phyloP scores from a whole-genome alignment of 2,113 vertebrate genomes.

The Tachuris rubrigastra region DNA sequence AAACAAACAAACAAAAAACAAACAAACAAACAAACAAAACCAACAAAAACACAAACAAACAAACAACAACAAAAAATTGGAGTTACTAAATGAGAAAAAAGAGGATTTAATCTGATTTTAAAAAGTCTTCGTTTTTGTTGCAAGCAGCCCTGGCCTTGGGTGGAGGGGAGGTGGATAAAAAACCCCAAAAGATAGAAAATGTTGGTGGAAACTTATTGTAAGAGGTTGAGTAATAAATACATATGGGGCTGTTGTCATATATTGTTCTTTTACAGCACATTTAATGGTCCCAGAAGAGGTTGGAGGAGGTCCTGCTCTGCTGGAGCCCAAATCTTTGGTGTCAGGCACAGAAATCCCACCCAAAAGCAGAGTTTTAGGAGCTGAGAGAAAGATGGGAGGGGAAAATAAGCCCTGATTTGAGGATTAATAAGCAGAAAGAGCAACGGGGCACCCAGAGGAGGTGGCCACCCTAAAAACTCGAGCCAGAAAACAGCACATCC shows the following conservation, averaged over 20 bases:
- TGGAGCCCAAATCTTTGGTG: background rate
- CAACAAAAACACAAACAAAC: too few relatives aligned
- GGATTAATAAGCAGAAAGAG: background rate
- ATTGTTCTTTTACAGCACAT: background rate
- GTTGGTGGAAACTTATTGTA: background rate
- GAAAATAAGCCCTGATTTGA: background rate
- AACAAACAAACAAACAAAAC: too few relatives aligned
- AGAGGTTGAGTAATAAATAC: background rate
- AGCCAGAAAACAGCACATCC: background rate
- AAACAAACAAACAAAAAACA: background rate
- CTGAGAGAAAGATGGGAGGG: background rate
- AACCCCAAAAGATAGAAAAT: background rate
- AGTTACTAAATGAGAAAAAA: background rate
- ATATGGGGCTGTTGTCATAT: background rate
- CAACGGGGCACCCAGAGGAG: background rate
- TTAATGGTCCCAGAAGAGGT: background rate
- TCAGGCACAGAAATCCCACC: background rate
- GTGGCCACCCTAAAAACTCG: background rate
- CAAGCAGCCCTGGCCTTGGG: background rate
- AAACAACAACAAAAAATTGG: accelerated
- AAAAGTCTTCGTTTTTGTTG: background rate
- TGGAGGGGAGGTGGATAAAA: background rate
- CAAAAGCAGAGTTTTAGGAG: background rate
- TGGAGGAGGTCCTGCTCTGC: background rate
- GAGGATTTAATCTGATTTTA: background rate